Percentiles rank a stretch among this genome's conserved stretches.
Evolutionary conservation across 2,797 vertebrate species (phyloP).

Genomic region (Enteromius argenteus): DNA sequence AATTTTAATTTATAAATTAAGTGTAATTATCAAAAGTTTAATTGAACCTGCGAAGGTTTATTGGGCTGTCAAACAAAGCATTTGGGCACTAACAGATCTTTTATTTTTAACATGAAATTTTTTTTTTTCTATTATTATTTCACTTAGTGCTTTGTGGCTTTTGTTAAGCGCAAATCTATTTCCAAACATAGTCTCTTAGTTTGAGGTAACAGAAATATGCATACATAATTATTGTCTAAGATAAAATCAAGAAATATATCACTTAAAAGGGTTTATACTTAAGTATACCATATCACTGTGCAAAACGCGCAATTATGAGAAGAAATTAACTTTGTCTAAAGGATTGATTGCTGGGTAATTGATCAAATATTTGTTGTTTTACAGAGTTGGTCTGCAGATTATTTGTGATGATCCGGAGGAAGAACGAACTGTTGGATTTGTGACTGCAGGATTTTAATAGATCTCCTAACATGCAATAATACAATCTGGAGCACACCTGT

Average conservation of each 20-base stretch:
- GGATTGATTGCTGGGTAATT: neutral
- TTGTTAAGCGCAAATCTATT: neutral
- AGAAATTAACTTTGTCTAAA: neutral
- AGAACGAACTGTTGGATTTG: slow-evolving; percentile 41
- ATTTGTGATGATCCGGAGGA: slow-evolving; percentile 28
- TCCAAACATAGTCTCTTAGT: neutral
- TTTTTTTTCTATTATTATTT: neutral
- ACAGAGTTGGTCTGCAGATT: slow-evolving; percentile 57
- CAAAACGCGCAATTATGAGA: neutral
- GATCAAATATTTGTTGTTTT: slow-evolving; percentile 29
- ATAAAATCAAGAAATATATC: neutral
- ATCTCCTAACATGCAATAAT: slow-evolving; percentile 18
- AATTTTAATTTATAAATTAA: neutral
- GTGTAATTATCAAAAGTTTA: neutral
- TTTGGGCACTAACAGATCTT: neutral
- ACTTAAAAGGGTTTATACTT: neutral
- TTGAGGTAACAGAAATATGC: neutral
- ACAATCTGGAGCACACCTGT: slow-evolving; percentile 21
- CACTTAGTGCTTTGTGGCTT: neutral
- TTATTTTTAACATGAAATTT: neutral
- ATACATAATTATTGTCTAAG: neutral
- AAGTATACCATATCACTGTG: neutral
- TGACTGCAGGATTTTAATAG: slow-evolving; percentile 23
- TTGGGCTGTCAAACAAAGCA: neutral
- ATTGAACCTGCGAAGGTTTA: neutral